These are phyloP conservation scores for Drosophila nikananu DNA, from an alignment of 1,140 invertebrate genomes.

Conservation along the genomic window DNA sequence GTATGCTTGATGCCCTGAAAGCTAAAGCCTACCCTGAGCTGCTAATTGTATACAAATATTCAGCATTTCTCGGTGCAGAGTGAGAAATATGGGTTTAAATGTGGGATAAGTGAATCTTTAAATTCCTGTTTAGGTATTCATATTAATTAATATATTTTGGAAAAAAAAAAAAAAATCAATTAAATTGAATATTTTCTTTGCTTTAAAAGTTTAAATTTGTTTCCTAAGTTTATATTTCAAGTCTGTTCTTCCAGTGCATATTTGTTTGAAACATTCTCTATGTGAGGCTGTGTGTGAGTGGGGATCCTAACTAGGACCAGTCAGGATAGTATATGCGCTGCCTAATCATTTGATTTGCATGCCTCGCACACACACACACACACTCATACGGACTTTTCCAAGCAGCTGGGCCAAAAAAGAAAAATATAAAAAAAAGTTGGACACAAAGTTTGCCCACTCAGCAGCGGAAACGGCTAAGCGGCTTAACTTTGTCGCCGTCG, in stretches of 20 bases:
- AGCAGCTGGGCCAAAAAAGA: constrained; percentile 45
- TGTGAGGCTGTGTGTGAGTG: background rate
- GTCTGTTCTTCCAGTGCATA: constrained; percentile 8
- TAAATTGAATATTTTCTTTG: no score
- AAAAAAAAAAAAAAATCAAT: background rate
- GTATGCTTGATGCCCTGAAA: constrained; percentile 36
- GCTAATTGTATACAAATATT: constrained; percentile 79
- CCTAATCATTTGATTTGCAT: constrained; percentile 80
- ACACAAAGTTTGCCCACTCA: constrained; percentile 74
- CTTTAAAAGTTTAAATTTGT: background rate
- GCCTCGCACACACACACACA: constrained; percentile 8
- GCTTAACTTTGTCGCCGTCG: constrained; percentile 73
- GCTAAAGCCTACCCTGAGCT: constrained; percentile 35
- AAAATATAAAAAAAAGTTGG: constrained; percentile 34
- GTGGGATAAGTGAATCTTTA: no score
- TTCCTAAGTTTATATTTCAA: background rate
- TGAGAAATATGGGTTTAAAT: background rate
- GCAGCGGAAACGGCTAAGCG: constrained; percentile 71
- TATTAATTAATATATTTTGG: background rate
- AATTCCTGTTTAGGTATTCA: background rate
- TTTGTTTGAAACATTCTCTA: constrained; percentile 50
- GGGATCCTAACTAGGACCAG: constrained; percentile 38
- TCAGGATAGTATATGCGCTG: constrained; percentile 46
- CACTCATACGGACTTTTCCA: constrained; percentile 16
- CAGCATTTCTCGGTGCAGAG: constrained; percentile 6